Conservation (phyloP, 2,797 vertebrate species). For the Hipposideros larvatus region DNA sequence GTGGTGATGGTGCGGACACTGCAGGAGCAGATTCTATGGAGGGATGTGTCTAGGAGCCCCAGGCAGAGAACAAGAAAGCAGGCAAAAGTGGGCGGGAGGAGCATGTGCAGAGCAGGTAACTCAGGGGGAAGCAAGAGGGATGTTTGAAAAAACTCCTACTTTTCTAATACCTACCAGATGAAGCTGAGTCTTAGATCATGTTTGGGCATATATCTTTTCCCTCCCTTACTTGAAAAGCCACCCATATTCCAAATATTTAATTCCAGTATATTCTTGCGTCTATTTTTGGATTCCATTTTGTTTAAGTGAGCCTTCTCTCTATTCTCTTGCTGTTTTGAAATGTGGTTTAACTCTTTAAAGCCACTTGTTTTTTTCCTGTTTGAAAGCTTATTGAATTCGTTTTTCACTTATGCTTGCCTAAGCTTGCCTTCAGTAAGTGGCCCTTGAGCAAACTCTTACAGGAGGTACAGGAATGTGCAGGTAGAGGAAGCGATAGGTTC, state of each 20-base stretch:
- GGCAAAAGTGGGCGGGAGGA: not conserved
- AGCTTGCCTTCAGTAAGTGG: not conserved
- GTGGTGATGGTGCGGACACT: not conserved
- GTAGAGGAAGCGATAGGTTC: not conserved
- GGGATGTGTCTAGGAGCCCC: not conserved
- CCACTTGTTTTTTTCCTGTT: not conserved
- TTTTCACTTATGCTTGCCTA: not conserved
- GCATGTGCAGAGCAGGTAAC: not conserved
- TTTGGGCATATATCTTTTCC: not conserved
- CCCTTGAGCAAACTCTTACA: not conserved
- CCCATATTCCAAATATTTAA: not conserved
- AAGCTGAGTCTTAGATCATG: not conserved
- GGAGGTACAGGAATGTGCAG: not conserved
- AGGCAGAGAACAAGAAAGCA: not conserved
- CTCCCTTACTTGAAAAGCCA: conserved; percentile 28
- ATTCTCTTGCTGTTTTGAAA: conserved; percentile 16
- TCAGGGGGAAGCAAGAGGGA: not conserved
- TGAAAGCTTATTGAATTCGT: not conserved
- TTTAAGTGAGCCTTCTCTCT: not conserved
- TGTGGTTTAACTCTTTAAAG: not conserved
- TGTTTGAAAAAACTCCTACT: not conserved
- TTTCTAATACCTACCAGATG: not conserved
- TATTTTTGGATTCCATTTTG: not conserved
- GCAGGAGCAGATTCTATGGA: not conserved
- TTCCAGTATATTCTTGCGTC: not conserved